Evolutionary conservation across 2,113 vertebrate genomes (phyloP).

Genomic region (Lycaon pictus): DNA sequence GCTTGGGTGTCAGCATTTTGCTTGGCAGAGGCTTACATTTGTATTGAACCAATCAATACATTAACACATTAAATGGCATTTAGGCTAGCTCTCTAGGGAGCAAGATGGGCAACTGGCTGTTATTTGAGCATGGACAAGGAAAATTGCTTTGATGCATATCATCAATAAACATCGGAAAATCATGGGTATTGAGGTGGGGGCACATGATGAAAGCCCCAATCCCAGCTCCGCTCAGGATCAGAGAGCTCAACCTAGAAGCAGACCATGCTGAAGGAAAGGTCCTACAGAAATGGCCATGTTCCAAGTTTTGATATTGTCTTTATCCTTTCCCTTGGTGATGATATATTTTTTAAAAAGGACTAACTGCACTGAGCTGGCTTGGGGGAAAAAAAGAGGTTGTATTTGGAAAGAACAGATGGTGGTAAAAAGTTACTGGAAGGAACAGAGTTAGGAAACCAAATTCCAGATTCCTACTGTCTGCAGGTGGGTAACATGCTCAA

Average conservation of each 20-base stretch:
- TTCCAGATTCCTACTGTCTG: constrained; percentile 7
- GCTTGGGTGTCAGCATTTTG: constrained; percentile 37
- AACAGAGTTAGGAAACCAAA: constrained; percentile 21
- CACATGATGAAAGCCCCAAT: not conserved
- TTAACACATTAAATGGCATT: constrained; percentile 35
- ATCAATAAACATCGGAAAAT: not conserved
- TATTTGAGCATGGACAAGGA: not conserved
- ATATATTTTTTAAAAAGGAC: not conserved
- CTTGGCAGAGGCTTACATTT: constrained; percentile 1
- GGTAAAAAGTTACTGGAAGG: not conserved
- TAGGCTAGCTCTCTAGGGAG: constrained; percentile 10
- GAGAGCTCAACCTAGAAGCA: not conserved
- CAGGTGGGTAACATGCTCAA: not conserved
- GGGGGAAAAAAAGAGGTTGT: not conserved
- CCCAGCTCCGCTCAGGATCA: not conserved
- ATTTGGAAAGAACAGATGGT: constrained; percentile 60
- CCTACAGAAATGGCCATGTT: not conserved
- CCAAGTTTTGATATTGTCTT: not conserved
- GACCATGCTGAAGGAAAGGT: not conserved
- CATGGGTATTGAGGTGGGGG: not conserved
- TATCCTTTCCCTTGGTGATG: not conserved
- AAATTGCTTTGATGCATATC: not conserved
- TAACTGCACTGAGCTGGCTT: constrained; percentile 1
- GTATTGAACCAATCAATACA: constrained; percentile 21
- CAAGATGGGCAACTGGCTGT: not conserved